Evolutionary conservation across 2,113 vertebrate genomes (phyloP), one percentile per base, ranked within the genome.

Genomic region (Corythornis cristatus): DNA sequence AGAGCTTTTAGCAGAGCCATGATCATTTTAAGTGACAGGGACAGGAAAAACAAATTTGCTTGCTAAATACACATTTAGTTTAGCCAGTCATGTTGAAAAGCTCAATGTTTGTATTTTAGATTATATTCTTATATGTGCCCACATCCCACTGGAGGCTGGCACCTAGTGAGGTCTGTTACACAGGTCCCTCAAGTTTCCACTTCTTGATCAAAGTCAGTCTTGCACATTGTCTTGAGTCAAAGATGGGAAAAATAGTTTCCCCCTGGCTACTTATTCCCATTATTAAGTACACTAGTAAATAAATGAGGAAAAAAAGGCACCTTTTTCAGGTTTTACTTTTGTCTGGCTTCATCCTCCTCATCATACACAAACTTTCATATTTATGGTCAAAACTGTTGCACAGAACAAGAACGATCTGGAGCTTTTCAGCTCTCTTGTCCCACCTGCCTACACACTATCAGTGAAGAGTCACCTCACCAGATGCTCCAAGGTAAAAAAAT

Each of bases 401-500:
- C n/a, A 83, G 28, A 84, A 76, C 62, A 72, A 87, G 29, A 86
- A 31, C 0, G 2, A 78, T 29, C 51, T 60, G 45, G 40, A 86
- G 50, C 25, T 45, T 90, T 33, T 46, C 81, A 85, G 43, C 40
- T 82, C 67, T 87, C 82, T 43, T 15, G 22, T 89, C 89, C 61
- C 86, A 75, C 70, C 84, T 89, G 71, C 82, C 87, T 70, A 61
- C 58, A 33, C 35, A 22, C 19, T 29, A 12, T 14, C 64, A 48
- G 45, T 65, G 46, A 86, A 92, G n/a, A 77, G n/a, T 66, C 78
- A 93, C 75, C 78, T 87, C 71, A 85, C 40, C 77, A 92, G 80
- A 88, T 84, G 78, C 77, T 85, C 50, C 89, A 89, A 79, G 71
- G 66, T 76, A 50, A 50, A 50, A 48, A 90, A 93, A 77, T 48